A percentile compares a stretch with the other conserved stretches of the same genome.
These are phyloP conservation scores for Danionella cerebrum DNA, from an alignment of 2,113 vertebrate genomes.

Conservation along the genomic window DNA sequence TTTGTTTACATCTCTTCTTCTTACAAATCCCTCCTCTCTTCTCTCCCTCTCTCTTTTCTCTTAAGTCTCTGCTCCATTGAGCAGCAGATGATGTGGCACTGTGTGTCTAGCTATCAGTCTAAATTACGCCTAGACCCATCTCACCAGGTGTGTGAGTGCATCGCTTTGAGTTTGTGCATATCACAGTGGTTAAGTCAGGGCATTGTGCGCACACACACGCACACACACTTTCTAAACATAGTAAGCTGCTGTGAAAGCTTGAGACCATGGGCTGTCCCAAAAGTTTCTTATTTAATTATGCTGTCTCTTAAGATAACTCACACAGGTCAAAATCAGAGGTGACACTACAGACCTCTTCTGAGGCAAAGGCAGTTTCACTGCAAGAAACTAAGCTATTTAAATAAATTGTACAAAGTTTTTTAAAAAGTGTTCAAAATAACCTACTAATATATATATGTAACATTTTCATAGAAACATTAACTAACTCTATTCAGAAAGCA, in stretches of 20 bases:
- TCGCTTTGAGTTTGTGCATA: background rate
- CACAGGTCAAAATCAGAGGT: background rate
- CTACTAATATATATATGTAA: no score
- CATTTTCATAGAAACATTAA: no score
- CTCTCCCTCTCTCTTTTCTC: background rate
- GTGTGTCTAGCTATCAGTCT: slow-evolving; percentile 35
- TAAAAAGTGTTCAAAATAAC: no score
- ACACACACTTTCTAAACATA: background rate
- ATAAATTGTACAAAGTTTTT: background rate
- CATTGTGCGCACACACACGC: background rate
- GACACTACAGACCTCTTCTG: background rate
- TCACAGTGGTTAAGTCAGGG: background rate
- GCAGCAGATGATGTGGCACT: slow-evolving; percentile 25
- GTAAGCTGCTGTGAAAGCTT: background rate
- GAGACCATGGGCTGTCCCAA: background rate
- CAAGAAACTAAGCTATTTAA: background rate
- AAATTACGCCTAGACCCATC: slow-evolving; percentile 44
- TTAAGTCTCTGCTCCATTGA: slow-evolving; percentile 18
- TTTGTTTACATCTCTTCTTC: background rate
- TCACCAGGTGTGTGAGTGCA: slow-evolving; percentile 1
- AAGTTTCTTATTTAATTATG: background rate
- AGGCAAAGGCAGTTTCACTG: background rate
- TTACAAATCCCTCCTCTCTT: background rate
- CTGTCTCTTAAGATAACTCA: background rate
- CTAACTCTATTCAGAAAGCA: no score